A percentile compares a stretch with the other conserved stretches of the same genome.
These are phyloP conservation scores for Trichomalopsis sarcophagae DNA, from an alignment of 1,140 invertebrate genomes.

Conservation along the genomic window DNA sequence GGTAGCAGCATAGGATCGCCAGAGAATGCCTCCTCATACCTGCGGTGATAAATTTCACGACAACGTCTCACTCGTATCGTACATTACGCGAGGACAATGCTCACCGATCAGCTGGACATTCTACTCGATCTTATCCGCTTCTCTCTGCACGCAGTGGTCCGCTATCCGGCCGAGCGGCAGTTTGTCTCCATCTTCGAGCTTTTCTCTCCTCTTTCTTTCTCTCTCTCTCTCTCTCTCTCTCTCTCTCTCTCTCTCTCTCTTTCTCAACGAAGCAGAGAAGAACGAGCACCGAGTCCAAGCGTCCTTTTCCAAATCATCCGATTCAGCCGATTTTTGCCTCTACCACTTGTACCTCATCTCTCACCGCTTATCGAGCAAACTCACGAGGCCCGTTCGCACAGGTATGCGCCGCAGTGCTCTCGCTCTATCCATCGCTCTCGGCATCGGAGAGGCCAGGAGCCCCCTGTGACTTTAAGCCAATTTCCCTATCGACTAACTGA, in stretches of 20 bases:
- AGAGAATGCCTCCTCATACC: conserved; percentile 73
- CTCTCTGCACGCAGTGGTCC: background rate
- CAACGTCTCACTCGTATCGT: too few species aligned
- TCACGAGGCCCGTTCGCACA: too few species aligned
- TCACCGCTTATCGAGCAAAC: conserved; percentile 37
- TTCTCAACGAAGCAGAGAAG: conserved; percentile 2
- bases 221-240: too few species aligned
- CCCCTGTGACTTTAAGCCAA: conserved; percentile 69
- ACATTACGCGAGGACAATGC: conserved; percentile 9
- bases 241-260: background rate
- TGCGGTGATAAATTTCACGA: conserved; percentile 36
- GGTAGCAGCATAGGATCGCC: conserved; percentile 72
- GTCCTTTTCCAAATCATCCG: background rate
- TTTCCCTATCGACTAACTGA: conserved; percentile 76
- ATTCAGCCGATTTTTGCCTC: background rate
- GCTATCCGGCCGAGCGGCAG: conserved; percentile 39
- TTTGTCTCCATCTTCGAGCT: conserved; percentile 11
- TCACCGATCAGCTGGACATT: conserved; percentile 70
- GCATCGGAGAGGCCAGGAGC: conserved; percentile 55
- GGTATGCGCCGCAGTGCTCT: background rate
- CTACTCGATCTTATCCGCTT: conserved; percentile 54
- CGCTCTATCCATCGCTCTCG: conserved; percentile 47
- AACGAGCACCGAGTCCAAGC: too few species aligned
- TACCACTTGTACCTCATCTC: conserved; percentile 54
- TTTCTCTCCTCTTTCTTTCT: too few species aligned